These are phyloP conservation scores for Ganaspis sp. DNA, from an alignment of 1,140 invertebrate species.

Conservation along the genomic window DNA sequence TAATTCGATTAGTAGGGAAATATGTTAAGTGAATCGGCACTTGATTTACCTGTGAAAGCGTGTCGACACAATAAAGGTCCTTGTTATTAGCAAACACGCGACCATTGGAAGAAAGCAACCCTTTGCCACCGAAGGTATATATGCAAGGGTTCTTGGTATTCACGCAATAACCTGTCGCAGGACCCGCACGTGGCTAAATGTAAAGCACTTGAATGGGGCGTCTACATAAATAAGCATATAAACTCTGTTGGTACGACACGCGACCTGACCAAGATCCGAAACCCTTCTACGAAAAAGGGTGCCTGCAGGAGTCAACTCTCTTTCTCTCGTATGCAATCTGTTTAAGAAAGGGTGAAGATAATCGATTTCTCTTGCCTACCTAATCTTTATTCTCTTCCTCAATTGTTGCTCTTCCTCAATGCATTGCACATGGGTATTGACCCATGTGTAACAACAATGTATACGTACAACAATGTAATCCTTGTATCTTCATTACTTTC, in stretches of 20 bases:
- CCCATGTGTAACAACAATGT: too few relatives aligned
- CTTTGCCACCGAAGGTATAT: conserved; percentile 47
- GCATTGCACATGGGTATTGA: too few relatives aligned
- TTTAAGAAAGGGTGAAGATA: conserved; percentile 69
- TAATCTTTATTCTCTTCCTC: not conserved
- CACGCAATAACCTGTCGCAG: conserved; percentile 59
- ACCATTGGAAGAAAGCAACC: conserved; percentile 53
- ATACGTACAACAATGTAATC: too few relatives aligned
- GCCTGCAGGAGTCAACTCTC: conserved; percentile 39
- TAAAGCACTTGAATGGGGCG: conserved; percentile 59
- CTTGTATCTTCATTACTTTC: too few relatives aligned
- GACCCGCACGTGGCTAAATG: conserved; percentile 58
- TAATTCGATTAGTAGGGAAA: conserved; percentile 15
- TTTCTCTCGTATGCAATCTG: conserved; percentile 57
- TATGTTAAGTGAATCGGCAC: conserved; percentile 12
- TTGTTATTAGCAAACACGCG: conserved; percentile 46
- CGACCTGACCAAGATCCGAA: conserved; percentile 58
- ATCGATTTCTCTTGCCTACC: conserved; percentile 59
- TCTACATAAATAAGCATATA: conserved; percentile 73
- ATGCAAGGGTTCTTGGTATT: conserved; percentile 55
- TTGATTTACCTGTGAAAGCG: conserved; percentile 28
- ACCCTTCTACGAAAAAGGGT: conserved; percentile 60
- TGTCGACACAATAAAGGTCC: conserved; percentile 23
- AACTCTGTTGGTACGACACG: conserved; percentile 60
- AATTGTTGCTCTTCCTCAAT: too few relatives aligned